Conservation (phyloP, 2,113 vertebrate species). For the Oenanthe oenanthe region DNA sequence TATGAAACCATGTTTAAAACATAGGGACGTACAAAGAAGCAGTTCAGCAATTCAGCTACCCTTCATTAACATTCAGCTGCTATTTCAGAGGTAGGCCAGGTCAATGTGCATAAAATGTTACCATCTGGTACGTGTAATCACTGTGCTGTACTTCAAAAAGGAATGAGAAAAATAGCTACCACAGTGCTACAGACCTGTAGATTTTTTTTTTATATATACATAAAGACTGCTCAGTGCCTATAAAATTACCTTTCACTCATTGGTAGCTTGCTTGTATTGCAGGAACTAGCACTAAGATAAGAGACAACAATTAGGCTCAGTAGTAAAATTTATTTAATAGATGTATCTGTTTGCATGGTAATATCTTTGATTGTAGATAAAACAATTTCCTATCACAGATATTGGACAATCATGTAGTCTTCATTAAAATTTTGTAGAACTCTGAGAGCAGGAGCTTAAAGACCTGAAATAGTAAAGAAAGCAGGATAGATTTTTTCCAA, state of each 20-base stretch:
- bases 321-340: neutral
- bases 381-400: neutral
- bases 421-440: neutral
- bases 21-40: neutral
- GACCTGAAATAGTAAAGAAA: neutral
- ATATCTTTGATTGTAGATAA: neutral
- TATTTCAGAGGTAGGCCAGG: constrained; percentile 44
- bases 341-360: neutral
- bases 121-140: constrained; percentile 44
- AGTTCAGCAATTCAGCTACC: constrained; percentile 12
- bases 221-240: neutral
- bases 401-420: neutral
- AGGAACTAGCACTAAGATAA: neutral
- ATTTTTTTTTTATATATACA: neutral
- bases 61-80: constrained; percentile 50
- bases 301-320: neutral
- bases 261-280: neutral
- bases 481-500: neutral
- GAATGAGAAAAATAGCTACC: neutral
- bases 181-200: neutral
- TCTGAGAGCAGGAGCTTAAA: neutral
- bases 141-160: neutral
- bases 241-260: neutral
- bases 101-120: constrained; percentile 47
- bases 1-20: constrained; percentile 10